Evolutionary conservation across 2,797 vertebrate genomes (phyloP).

Genomic region (Sebastes iracundus): DNA sequence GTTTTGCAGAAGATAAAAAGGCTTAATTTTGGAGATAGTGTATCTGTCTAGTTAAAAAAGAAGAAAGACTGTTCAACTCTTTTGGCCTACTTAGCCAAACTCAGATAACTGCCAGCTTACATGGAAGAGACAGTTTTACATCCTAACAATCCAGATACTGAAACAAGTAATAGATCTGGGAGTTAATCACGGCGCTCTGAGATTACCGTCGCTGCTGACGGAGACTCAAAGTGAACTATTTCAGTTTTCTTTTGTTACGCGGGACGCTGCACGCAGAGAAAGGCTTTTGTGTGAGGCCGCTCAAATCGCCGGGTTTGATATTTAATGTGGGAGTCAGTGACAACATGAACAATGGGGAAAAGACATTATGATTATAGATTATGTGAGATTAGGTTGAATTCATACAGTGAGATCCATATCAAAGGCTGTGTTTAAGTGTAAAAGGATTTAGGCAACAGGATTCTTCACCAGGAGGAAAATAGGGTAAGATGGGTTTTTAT

Average conservation of each 20-base stretch:
- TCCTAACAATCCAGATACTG: neutral
- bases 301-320: slow-evolving; percentile 2
- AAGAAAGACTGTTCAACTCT: slow-evolving; percentile 8
- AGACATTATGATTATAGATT: slow-evolving; percentile 34
- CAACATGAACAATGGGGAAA: slow-evolving; percentile 22
- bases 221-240: slow-evolving; percentile 15
- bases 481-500: neutral
- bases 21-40: slow-evolving; percentile 17
- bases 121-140: neutral
- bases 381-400: slow-evolving; percentile 20
- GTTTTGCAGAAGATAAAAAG: slow-evolving; percentile 14
- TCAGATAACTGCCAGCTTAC: neutral
- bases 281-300: slow-evolving; percentile 28
- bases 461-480: neutral
- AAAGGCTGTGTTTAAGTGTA: neutral
- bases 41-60: slow-evolving; percentile 14
- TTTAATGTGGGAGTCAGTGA: slow-evolving; percentile 31
- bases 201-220: neutral
- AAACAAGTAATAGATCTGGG: slow-evolving; percentile 2
- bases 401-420: neutral
- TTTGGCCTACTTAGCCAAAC: slow-evolving; percentile 8
- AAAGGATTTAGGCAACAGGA: neutral
- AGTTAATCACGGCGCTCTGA: neutral
- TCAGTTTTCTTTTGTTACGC: slow-evolving; percentile 29
- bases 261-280: neutral